Evolutionary conservation across 2,113 vertebrate genomes (phyloP).

Genomic region (Heliornis fulica): DNA sequence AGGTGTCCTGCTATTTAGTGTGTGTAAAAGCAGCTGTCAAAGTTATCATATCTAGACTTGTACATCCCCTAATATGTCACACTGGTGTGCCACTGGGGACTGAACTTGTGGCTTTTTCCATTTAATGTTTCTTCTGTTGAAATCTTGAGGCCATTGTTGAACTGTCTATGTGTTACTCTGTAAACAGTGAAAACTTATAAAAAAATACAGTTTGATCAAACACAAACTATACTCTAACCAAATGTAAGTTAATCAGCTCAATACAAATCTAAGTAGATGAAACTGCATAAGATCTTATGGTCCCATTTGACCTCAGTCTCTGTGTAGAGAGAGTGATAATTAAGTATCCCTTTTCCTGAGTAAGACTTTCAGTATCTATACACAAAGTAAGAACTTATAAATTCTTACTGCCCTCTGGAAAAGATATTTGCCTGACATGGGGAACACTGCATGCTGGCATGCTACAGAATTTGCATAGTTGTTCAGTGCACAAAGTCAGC

Average conservation of each 20-base stretch:
- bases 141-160: not conserved
- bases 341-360: not conserved
- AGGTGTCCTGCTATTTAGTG: not conserved
- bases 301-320: not conserved
- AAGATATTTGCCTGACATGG: constrained; percentile 36
- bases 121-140: not conserved
- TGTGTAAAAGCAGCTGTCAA: not conserved
- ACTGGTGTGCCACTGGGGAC: not conserved
- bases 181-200: not conserved
- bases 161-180: not conserved
- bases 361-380: not conserved
- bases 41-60: not conserved
- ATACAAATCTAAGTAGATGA: not conserved
- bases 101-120: not conserved
- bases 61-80: not conserved
- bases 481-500: constrained; percentile 44
- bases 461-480: constrained; percentile 50
- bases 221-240: not conserved
- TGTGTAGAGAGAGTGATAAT: not conserved
- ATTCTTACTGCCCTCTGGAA: constrained; percentile 21
- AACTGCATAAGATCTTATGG: not conserved
- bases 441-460: not conserved
- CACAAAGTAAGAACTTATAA: not conserved
- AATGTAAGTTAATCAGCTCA: not conserved
- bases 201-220: not conserved